Evolutionary conservation across 2,113 vertebrate genomes (phyloP).

Genomic region (Hystrix brachyura): DNA sequence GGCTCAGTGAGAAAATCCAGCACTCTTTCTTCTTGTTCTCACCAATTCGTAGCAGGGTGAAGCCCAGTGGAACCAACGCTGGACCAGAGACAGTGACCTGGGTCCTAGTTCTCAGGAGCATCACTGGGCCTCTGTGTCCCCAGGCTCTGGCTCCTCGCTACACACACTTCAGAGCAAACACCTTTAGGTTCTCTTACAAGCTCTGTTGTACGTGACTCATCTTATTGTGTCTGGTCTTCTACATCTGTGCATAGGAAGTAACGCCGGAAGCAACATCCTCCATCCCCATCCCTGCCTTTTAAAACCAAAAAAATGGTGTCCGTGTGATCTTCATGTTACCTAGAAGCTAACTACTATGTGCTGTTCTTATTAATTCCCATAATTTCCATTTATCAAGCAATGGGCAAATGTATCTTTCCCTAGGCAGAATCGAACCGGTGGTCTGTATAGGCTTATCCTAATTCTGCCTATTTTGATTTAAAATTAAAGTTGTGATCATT

Average conservation of each 20-base stretch:
- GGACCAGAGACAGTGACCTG: not conserved
- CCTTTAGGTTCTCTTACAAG: not conserved
- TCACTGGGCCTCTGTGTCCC: not conserved
- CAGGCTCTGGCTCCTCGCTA: not conserved
- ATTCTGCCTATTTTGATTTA: constrained; percentile 16
- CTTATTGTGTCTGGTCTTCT: not conserved
- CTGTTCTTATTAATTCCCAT: not conserved
- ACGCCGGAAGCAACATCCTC: not conserved
- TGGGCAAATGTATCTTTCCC: not conserved
- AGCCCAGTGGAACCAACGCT: not conserved
- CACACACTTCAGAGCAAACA: not conserved
- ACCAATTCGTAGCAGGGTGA: not conserved
- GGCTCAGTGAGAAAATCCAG: not conserved
- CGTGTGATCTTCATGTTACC: not conserved
- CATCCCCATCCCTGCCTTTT: not conserved
- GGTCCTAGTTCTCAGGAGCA: not conserved
- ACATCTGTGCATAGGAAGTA: not conserved
- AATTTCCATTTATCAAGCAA: not conserved
- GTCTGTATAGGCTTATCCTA: not conserved
- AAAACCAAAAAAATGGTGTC: not conserved
- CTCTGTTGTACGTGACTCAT: not conserved
- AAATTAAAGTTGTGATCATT: constrained; percentile 2
- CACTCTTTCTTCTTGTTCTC: not conserved
- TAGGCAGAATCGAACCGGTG: not conserved
- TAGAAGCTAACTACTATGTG: not conserved